phyloP scores from a whole-genome alignment of 2,888 invertebrate species.

The Axea sp. region DNA sequence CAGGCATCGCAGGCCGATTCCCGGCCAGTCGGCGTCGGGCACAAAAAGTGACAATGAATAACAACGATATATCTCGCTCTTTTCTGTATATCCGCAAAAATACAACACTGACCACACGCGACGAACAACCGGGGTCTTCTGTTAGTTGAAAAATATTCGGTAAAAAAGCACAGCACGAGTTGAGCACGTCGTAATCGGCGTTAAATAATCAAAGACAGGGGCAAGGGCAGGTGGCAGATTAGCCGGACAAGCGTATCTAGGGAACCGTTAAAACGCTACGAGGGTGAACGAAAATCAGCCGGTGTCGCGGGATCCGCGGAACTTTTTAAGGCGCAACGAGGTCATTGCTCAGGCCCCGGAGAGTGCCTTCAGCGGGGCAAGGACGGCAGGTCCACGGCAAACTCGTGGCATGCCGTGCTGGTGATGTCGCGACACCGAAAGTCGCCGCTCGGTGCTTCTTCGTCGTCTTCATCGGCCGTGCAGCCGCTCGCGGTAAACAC shows the following conservation, averaged over 20 bases:
- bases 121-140: conserved; percentile 65
- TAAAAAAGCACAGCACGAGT: conserved; percentile 78
- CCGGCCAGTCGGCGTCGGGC: conserved; percentile 67
- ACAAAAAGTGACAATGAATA: conserved; percentile 42
- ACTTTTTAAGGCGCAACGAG: no score
- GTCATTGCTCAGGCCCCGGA: conserved; percentile 14
- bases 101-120: conserved; percentile 71
- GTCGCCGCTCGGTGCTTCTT: conserved; percentile 17
- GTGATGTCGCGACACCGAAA: conserved; percentile 5
- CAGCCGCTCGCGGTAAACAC: conserved; percentile 5
- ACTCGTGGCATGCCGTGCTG: conserved; percentile 4
- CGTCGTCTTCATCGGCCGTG: conserved; percentile 20
- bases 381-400: conserved; percentile 13
- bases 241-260: background rate
- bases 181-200: conserved; percentile 69
- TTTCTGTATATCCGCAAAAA: conserved; percentile 25
- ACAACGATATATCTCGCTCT: conserved; percentile 34
- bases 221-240: background rate
- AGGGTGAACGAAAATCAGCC: background rate
- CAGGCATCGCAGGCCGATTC: conserved; percentile 82
- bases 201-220: background rate
- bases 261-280: background rate
- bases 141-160: conserved; percentile 34
- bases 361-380: conserved; percentile 8
- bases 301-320: background rate